Conservation (phyloP, 30 jellyfish, hydroid and myxozoan species). For the Aurelia sp. region DNA sequence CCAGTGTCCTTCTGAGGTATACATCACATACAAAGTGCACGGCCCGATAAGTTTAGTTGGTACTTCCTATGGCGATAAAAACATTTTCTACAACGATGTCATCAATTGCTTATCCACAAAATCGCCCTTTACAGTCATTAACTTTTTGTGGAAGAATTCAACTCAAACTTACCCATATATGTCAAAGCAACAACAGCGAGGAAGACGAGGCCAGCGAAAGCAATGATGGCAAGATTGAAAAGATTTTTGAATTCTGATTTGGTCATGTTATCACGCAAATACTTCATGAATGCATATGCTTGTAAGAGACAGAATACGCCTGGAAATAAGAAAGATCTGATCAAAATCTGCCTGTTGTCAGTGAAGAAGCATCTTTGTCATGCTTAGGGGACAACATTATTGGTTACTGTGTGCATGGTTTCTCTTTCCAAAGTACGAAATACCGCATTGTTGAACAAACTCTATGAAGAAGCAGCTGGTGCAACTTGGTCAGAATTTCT, state of each 20-base stretch:
- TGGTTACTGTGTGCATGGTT: too few species aligned
- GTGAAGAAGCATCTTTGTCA: too few species aligned
- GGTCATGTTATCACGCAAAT: conserved; percentile 90
- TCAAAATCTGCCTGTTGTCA: too few species aligned
- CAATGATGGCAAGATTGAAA: conserved; percentile 85
- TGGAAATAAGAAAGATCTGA: conserved; percentile 12
- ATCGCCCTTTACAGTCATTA: background rate
- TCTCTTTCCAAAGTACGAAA: too few species aligned
- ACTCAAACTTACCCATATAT: conserved; percentile 78
- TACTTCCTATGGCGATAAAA: background rate
- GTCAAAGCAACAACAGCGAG: conserved; percentile 94
- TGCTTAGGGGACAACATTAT: too few species aligned
- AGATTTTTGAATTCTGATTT: conserved; percentile 78
- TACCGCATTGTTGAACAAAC: too few species aligned
- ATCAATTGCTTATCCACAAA: background rate
- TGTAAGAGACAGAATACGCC: conserved; percentile 99
- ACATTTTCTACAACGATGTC: background rate
- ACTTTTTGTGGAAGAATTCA: background rate
- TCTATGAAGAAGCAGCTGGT: too few species aligned
- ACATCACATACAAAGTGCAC: too few species aligned
- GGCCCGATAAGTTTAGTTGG: too few species aligned
- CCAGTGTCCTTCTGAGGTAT: too few species aligned
- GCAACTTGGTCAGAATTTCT: too few species aligned
- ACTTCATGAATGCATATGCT: conserved; percentile 92
- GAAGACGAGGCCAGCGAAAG: conserved; percentile 95